These are phyloP conservation scores for Beris chalybata DNA, from an alignment of 2,888 invertebrate genomes.

Conservation along the genomic window DNA sequence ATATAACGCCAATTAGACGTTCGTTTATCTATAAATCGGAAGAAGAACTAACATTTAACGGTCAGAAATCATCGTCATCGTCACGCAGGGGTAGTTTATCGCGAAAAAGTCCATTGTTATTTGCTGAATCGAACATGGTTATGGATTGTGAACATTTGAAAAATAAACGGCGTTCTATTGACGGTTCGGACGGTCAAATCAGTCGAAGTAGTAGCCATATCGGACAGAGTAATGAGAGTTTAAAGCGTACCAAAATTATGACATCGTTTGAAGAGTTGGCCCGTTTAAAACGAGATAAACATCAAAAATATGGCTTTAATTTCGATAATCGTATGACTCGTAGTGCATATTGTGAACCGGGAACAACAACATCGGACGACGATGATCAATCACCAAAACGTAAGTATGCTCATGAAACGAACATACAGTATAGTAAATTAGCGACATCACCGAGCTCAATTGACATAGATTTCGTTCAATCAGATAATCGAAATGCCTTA, in stretches of 20 bases:
- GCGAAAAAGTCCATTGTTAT: slow-evolving; percentile 40
- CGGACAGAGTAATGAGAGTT: slow-evolving; percentile 2
- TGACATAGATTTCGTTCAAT: slow-evolving; percentile 37
- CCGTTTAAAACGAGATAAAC: slow-evolving; percentile 30
- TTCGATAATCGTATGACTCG: slow-evolving; percentile 31
- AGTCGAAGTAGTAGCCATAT: slow-evolving; percentile 6
- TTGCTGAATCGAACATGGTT: neutral
- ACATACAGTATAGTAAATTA: slow-evolving; percentile 39
- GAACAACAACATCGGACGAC: slow-evolving; percentile 36
- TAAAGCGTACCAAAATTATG: slow-evolving; percentile 38
- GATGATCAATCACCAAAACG: slow-evolving; percentile 37
- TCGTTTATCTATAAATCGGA: slow-evolving; percentile 37
- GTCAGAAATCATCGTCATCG: slow-evolving; percentile 40
- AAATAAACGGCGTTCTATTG: slow-evolving; percentile 28
- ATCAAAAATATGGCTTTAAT: slow-evolving; percentile 28
- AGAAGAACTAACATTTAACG: slow-evolving; percentile 37
- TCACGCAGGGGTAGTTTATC: slow-evolving; percentile 41
- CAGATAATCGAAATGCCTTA: slow-evolving; percentile 31
- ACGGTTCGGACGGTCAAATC: slow-evolving; percentile 34
- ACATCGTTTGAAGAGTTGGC: slow-evolving; percentile 43
- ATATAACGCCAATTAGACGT: slow-evolving; percentile 36
- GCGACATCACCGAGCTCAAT: slow-evolving; percentile 35
- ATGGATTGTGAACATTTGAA: slow-evolving; percentile 41
- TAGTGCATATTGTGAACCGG: slow-evolving; percentile 29
- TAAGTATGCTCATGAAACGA: slow-evolving; percentile 37